These are phyloP conservation scores for Gephyroberyx darwinii DNA, from an alignment of 2,797 vertebrate species.

Conservation along the genomic window DNA sequence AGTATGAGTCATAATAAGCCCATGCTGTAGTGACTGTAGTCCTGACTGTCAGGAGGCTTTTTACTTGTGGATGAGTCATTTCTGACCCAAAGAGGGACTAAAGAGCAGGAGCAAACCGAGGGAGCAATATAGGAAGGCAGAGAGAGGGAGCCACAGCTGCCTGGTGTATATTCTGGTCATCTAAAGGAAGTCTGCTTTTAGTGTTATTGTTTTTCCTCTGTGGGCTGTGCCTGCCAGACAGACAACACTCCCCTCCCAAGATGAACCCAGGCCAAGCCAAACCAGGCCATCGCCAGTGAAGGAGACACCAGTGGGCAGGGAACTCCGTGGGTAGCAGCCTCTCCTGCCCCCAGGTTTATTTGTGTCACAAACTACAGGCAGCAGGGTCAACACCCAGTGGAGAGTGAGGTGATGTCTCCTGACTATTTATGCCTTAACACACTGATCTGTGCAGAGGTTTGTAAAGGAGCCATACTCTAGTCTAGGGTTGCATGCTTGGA, in stretches of 20 bases:
- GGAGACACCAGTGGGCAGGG: constrained; percentile 49
- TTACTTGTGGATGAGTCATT: constrained; percentile 69
- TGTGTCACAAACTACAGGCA: constrained; percentile 55
- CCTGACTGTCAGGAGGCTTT: constrained; percentile 58
- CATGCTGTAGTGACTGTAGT: constrained; percentile 52
- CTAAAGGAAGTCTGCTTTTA: constrained; percentile 62
- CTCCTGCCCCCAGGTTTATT: constrained; percentile 60
- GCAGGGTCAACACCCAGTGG: constrained; percentile 45
- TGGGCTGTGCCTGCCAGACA: constrained; percentile 60
- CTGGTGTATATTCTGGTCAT: constrained; percentile 65
- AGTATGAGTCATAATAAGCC: constrained; percentile 78
- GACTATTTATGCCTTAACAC: constrained; percentile 62
- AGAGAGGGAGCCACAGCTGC: constrained; percentile 48
- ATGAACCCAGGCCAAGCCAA: constrained; percentile 56
- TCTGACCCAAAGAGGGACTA: constrained; percentile 56
- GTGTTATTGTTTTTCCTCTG: constrained; percentile 68
- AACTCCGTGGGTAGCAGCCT: constrained; percentile 49
- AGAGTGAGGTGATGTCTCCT: constrained; percentile 56
- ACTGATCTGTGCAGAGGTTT: constrained; percentile 50
- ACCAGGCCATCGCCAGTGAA: constrained; percentile 46
- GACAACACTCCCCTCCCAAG: constrained; percentile 55
- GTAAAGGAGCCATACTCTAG: constrained; percentile 28
- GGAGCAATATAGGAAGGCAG: constrained; percentile 47
- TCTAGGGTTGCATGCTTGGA: constrained; percentile 47
- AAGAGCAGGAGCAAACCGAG: constrained; percentile 30